Base-by-base conservation (phyloP, 2,888 invertebrate species). In the Andrena camellia region DNA sequence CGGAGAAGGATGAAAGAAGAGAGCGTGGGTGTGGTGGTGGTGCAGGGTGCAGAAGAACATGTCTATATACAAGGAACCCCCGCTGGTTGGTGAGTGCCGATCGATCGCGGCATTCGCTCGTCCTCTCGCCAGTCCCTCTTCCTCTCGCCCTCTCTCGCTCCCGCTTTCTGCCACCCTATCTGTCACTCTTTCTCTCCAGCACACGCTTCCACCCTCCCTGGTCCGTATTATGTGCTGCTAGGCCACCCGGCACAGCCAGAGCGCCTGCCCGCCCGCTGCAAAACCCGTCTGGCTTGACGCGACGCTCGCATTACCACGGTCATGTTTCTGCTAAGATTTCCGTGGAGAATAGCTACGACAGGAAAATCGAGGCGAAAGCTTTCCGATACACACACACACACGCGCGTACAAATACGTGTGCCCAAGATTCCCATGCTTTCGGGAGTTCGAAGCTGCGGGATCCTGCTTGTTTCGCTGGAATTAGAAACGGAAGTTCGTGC, bases 41-140 rank as follows among this genome's bases (percentile, higher is more conserved):
- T 72, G 74, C 83, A 82, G 68, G 73, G 84, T 81, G 81, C 80
- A 77, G 85, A 85, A 77, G 62, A 82, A 66, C 78, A 73, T 63
- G 59, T 73, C 78, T 88, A 76, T 85, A 80, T 75, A 81, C 71
- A 63, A 80, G 78, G 79, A 89, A 87, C 85, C 86, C 79, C 85
- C 78, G 84, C 81, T 87, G 88, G 86, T 88, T 81, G 88, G 89
- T 86, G 89, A 89, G 89, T 87, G 88, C 88, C 91, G 90, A 91
- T 91, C 91, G 91, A 91, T 91, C 89, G 89, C 85, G 85, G 87
- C 82, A 87, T 88, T 89, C 89, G 84, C 86, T 90, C 86, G 81
- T 87, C 84, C 88, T 84, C 84, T 84, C 84, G 60, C 73, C 64
- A 42, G 42, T 57, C 80, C 70, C 78, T 57, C 85, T 67, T 79